Evolutionary conservation across 2,113 vertebrate species (phyloP).

Genomic region (Gymnogyps californianus): DNA sequence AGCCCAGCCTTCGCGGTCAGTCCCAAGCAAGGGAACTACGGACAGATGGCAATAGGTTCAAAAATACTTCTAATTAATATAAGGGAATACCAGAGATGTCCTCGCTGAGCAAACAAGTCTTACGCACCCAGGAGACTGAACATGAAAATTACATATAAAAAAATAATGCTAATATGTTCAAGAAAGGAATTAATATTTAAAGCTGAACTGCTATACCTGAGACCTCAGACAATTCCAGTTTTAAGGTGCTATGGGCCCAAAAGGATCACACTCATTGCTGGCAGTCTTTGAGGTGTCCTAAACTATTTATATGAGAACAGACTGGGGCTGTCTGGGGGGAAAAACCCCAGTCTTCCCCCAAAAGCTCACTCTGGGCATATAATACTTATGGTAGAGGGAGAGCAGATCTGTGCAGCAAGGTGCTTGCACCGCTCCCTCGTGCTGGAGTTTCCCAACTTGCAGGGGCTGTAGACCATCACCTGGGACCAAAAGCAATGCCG

Average conservation of each 20-base stretch:
- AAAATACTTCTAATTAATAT: background rate
- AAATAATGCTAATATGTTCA: background rate
- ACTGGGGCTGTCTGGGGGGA: background rate
- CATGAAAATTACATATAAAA: background rate
- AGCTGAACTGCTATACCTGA: background rate
- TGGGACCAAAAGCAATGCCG: background rate
- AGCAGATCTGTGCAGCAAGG: background rate
- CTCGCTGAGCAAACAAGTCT: background rate
- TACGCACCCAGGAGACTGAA: background rate
- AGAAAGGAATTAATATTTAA: background rate
- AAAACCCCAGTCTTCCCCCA: background rate
- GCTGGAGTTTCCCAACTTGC: background rate
- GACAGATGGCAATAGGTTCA: background rate
- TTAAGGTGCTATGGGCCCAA: background rate
- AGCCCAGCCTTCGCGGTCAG: background rate
- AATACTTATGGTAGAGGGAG: background rate
- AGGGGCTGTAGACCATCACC: background rate
- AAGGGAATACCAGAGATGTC: background rate
- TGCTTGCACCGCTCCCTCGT: background rate
- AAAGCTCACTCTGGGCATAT: background rate
- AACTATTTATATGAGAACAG: background rate
- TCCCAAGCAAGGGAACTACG: background rate
- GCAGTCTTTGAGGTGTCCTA: background rate
- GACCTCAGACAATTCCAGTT: background rate
- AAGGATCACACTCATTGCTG: background rate